Evolutionary conservation across 1,140 invertebrate genomes (phyloP), one percentile per base, ranked within the genome.

Genomic region (Anastrepha obliqua): DNA sequence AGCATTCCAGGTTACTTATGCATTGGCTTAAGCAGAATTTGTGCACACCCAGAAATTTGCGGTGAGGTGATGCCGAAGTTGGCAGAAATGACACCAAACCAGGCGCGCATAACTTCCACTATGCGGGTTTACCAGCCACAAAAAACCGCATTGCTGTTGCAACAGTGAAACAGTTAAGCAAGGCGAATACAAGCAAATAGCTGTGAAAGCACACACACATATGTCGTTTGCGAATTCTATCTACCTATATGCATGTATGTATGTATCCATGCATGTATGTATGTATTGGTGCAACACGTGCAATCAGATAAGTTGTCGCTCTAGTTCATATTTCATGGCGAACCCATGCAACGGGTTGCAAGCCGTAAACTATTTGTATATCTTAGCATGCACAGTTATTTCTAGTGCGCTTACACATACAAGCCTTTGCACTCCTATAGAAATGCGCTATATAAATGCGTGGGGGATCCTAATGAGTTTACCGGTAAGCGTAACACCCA

Each of bases 101-200:
- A 74, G 67, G 39, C 42, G 51, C 51, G 51, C 11, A 55, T 55
- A 6, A 11, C 51, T 39, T 74, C 42, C 44, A 44, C 42, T 74
- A 74, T 47, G 67, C 42, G 67, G 0, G 2, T 6, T 55, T 2
- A 55, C 39, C 39, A 74, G 67, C 67, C 15, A 74, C 13, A 74
- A 42, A 47, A 67, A 74, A 44, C 67, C 67, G 4, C 67, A 74
- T 13, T 74, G 67, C 67, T 42, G 44, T 5, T 74, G 67, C 67
- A 74, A 70, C 65, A 55, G 6, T 42, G 65, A 65, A 65, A 29
- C 20, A 29, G 51, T 55, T 55, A 65, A n/a, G 64, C 64, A 20
- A 65, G 11, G 29, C 7, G 42, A 74, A 17, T 8, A 74, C 29
- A 0, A 1, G 29, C 29, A 29, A 0, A 29, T 29, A 29, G 29